phyloP scores from a whole-genome alignment of 2,113 vertebrate genomes.

The Spea bombifrons region DNA sequence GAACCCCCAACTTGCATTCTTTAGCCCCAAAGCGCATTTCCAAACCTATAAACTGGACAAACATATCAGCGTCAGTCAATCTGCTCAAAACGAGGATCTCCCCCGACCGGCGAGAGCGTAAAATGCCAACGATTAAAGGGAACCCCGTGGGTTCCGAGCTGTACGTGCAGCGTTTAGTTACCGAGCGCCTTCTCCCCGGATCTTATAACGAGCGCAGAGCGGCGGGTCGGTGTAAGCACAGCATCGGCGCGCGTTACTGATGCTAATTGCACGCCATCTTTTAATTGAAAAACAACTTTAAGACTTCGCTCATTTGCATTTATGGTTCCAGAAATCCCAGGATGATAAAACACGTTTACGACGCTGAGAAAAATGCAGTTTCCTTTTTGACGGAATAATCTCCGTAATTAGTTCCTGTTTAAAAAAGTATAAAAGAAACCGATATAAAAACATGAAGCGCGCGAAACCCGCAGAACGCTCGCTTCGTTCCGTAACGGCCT shows the following conservation, averaged over 20 bases:
- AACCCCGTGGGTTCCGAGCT: not conserved
- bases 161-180: not conserved
- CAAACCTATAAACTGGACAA: too few species aligned
- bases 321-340: slow-evolving; percentile 34
- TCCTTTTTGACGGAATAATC: slow-evolving; percentile 33
- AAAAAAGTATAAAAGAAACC: slow-evolving; percentile 6
- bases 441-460: not conserved
- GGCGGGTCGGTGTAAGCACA: slow-evolving; percentile 8
- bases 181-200: not conserved
- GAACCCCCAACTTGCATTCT: too few species aligned
- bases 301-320: slow-evolving; percentile 39
- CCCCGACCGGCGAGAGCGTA: not conserved
- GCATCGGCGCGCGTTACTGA: not conserved
- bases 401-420: slow-evolving; percentile 17
- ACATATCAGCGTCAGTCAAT: too few species aligned
- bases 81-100: too few species aligned
- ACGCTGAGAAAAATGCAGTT: not conserved
- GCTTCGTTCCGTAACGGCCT: too few species aligned
- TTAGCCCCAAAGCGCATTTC: too few species aligned
- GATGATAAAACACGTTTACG: slow-evolving; percentile 40
- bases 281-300: slow-evolving; percentile 32
- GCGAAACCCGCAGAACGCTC: not conserved
- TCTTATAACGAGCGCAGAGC: not conserved
- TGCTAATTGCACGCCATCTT: slow-evolving; percentile 33
- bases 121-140: not conserved